A percentile compares a stretch with the other conserved stretches of the same genome.
phyloP scores from a whole-genome alignment of 2,797 vertebrate genomes.

The Acrossocheilus wenchowensis region DNA sequence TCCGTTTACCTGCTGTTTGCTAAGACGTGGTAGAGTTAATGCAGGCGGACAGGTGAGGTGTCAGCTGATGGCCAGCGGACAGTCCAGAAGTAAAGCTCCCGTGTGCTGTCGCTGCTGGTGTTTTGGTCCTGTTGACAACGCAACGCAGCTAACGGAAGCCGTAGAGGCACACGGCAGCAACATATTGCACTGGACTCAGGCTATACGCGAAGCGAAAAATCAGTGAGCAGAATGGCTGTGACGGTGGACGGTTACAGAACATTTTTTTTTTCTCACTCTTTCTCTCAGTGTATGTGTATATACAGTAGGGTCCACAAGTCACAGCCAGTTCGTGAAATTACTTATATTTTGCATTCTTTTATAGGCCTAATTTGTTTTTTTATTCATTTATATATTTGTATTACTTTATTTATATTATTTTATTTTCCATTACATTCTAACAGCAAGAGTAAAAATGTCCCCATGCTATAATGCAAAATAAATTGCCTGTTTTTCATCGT shows the following conservation, averaged over 20 bases:
- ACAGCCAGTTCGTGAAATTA: not conserved
- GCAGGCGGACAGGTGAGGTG: not conserved
- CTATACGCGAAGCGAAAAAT: conserved; percentile 11
- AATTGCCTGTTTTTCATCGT: not conserved
- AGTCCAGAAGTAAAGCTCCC: conserved; percentile 14
- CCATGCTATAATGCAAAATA: not conserved
- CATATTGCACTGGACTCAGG: not conserved
- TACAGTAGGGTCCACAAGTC: not conserved
- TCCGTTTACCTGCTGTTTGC: not conserved
- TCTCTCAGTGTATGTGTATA: not conserved
- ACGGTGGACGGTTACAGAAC: not conserved
- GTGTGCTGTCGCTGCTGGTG: conserved; percentile 41
- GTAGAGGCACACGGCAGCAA: conserved; percentile 42
- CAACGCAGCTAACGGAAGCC: conserved; percentile 63
- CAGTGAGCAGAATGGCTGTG: not conserved
- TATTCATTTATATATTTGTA: not conserved
- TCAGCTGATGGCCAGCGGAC: not conserved
- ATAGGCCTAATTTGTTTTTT: not conserved
- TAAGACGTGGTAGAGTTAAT: not conserved
- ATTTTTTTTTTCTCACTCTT: not conserved
- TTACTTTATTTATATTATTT: not conserved
- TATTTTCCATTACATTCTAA: not conserved
- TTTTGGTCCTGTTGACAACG: conserved; percentile 62
- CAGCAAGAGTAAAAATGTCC: not conserved
- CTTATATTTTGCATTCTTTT: not conserved